Evolutionary conservation across 2,113 vertebrate species (phyloP), one percentile per base, ranked within the genome.

Genomic region (Eurypyga helias): DNA sequence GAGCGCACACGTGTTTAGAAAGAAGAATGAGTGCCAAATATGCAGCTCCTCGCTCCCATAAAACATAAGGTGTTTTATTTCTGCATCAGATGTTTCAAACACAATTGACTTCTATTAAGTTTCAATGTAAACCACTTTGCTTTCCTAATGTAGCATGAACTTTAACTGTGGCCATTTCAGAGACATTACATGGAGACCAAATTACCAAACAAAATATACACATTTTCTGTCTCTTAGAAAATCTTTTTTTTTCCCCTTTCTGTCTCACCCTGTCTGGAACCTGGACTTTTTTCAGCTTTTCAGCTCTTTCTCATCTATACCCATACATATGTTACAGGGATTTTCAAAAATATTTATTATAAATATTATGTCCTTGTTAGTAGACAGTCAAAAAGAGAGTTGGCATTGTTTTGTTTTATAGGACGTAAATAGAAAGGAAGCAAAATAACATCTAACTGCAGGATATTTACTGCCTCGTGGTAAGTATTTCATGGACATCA

Each of bases 61-160:
- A 96, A 98, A 97, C 96, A 96, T 97, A 97, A 89, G 79, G 94
- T 96, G 97, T 96, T 66, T 51, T 95, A 95, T 94, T 98, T 96
- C 96, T 97, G 94, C 98, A 97, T 97, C 96, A 98, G 96, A 98
- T 85, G 96, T 96, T 97, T 97, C 98, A 98, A 97, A 98, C 96
- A 94, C 97, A 98, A 98, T 98, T 98, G 98, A 96, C 97, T 98
- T 98, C 97, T 98, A 97, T 98, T 97, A 98, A 97, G 97, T 98
- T 98, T 97, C 92, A 97, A 96, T 97, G 96, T 96, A 97, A 98
- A 97, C 96, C 97, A 98, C 96, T 98, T 98, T 98, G 97, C 97
- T 97, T 98, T 98, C 97, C 96, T 98, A 98, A 98, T 95, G 67
- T 97, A 97, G 93, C 97, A 97, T 95, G 95, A 97, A 98, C 95